phyloP scores from a whole-genome alignment of 1,140 invertebrate species.

The Acromyrmex echinatior region DNA sequence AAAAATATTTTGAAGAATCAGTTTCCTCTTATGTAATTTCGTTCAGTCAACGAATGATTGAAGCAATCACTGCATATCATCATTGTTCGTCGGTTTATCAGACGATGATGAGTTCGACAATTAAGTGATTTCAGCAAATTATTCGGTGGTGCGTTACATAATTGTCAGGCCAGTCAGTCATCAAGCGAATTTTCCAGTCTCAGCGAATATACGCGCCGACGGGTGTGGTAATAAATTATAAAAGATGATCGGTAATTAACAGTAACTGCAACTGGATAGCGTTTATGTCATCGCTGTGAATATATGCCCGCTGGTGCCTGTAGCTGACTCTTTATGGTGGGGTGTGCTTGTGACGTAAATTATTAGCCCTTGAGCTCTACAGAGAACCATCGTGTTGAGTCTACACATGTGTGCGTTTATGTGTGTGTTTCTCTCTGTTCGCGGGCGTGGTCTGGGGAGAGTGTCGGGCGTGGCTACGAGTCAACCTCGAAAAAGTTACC shows the following conservation, averaged over 20 bases:
- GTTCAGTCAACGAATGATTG: background rate
- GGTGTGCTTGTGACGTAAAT: slow-evolving; percentile 85
- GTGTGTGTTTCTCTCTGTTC: background rate
- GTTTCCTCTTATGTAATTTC: background rate
- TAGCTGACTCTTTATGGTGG: slow-evolving; percentile 85
- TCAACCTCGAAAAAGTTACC: slow-evolving; percentile 67
- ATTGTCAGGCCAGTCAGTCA: slow-evolving; percentile 75
- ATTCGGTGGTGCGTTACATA: slow-evolving; percentile 70
- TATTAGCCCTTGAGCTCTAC: slow-evolving; percentile 82
- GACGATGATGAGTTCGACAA: slow-evolving; percentile 45
- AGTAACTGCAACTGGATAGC: slow-evolving; percentile 77
- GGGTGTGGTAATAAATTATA: slow-evolving; percentile 74
- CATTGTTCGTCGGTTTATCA: slow-evolving; percentile 1
- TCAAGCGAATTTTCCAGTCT: slow-evolving; percentile 38
- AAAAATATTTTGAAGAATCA: background rate
- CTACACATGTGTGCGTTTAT: background rate
- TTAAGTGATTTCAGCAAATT: slow-evolving; percentile 52
- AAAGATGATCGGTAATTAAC: slow-evolving; percentile 79
- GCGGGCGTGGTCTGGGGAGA: slow-evolving; percentile 71
- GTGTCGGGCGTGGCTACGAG: slow-evolving; percentile 80
- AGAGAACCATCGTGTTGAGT: slow-evolving; percentile 58
- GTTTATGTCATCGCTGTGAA: slow-evolving; percentile 71
- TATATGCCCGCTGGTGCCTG: slow-evolving; percentile 73
- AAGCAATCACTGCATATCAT: slow-evolving; percentile 2
- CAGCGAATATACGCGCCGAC: slow-evolving; percentile 26